phyloP scores from a whole-genome alignment of 2,113 vertebrate species.

The Prunella fulvescens region DNA sequence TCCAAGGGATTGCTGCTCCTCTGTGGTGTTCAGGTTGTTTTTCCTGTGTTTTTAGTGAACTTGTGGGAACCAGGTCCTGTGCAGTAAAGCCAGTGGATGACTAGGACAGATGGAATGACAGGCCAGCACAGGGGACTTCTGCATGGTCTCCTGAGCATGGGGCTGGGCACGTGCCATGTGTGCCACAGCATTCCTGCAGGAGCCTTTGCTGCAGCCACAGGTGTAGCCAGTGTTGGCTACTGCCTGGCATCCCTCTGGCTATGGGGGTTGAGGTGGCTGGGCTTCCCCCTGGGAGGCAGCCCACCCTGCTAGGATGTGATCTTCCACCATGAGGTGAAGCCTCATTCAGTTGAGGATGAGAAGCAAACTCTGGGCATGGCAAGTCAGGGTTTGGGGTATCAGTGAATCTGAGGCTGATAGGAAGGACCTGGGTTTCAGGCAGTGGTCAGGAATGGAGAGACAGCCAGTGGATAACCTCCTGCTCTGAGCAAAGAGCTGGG shows the following conservation, averaged over 20 bases:
- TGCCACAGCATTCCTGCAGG: neutral
- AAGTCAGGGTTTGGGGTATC: neutral
- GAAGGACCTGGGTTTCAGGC: neutral
- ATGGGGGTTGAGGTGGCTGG: accelerated
- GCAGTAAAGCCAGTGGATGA: neutral
- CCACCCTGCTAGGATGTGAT: neutral
- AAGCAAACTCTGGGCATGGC: neutral
- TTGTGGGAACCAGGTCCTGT: neutral
- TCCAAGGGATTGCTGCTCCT: neutral
- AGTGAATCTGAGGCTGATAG: neutral
- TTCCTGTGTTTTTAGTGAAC: neutral
- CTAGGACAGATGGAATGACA: neutral
- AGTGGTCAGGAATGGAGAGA: neutral
- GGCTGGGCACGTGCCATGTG: accelerated
- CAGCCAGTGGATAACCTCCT: neutral
- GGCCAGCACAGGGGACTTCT: neutral
- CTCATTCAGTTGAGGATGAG: accelerated
- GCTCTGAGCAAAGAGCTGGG: neutral
- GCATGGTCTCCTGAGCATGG: neutral
- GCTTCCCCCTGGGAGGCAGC: neutral
- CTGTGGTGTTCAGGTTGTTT: neutral
- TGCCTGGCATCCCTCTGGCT: neutral
- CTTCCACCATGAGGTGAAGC: neutral
- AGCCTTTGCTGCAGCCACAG: neutral
- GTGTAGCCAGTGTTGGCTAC: neutral